These are phyloP conservation scores for Spatulosminthurus flaviceps DNA, from an alignment of 2,888 invertebrate genomes.

Conservation along the genomic window DNA sequence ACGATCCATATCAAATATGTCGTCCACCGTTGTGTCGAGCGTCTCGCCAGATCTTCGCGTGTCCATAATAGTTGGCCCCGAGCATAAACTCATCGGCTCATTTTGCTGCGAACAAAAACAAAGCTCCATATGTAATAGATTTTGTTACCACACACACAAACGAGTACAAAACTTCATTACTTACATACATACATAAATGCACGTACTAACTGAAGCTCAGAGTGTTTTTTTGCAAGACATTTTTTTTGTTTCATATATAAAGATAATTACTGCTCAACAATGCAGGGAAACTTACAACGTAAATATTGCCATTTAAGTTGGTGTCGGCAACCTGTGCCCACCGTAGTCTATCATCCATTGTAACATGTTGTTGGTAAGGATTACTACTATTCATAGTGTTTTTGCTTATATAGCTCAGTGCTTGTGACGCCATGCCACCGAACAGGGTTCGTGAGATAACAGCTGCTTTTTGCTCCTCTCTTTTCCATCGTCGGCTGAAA, in stretches of 20 bases:
- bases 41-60: conserved; percentile 61
- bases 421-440: conserved; percentile 80
- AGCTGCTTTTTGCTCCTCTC: conserved; percentile 80
- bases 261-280: background rate
- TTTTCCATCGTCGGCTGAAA: conserved; percentile 85
- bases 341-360: conserved; percentile 80
- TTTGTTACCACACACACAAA: too few relatives aligned
- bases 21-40: conserved; percentile 60
- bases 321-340: conserved; percentile 89
- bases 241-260: background rate
- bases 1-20: conserved; percentile 61
- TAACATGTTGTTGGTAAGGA: conserved; percentile 70
- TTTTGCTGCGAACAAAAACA: conserved; percentile 56
- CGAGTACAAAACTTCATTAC: too few relatives aligned
- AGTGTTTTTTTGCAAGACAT: background rate
- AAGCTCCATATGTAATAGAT: background rate
- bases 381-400: conserved; percentile 74
- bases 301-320: conserved; percentile 65
- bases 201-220: too few relatives aligned
- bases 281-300: conserved; percentile 64
- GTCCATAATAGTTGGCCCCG: conserved; percentile 57
- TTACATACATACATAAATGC: too few relatives aligned
- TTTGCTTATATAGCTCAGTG: conserved; percentile 66
- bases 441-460: conserved; percentile 76
- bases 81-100: conserved; percentile 61